Evolutionary conservation across 1,140 invertebrate species (phyloP).

Genomic region (Mylabris phalerata): DNA sequence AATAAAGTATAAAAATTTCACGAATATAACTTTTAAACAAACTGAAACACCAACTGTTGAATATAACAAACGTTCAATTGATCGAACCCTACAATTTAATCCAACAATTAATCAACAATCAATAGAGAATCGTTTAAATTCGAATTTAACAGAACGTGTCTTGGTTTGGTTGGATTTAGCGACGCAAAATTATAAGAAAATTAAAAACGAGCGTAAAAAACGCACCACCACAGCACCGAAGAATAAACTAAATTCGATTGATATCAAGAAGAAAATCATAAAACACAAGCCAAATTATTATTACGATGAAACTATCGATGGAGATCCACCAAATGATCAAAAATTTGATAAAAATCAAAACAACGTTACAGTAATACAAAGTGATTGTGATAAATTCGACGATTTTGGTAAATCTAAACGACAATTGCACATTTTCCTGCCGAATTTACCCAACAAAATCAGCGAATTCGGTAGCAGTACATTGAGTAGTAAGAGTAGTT

Average conservation of each 20-base stretch:
- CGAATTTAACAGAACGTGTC: conserved; percentile 46
- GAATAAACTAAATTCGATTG: not conserved
- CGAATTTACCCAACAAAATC: conserved; percentile 47
- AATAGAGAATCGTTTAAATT: not conserved
- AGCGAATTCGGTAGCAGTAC: conserved; percentile 24
- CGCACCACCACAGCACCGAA: not conserved
- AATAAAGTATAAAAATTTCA: not conserved
- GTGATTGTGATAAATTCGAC: not conserved
- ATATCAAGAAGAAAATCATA: conserved; percentile 11
- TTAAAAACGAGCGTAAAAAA: not conserved
- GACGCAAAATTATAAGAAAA: conserved; percentile 25
- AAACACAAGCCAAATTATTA: conserved; percentile 7
- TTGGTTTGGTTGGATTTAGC: conserved; percentile 54
- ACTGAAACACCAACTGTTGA: not conserved
- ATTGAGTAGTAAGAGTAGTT: conserved; percentile 23
- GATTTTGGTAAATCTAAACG: conserved; percentile 35
- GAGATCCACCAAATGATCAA: not conserved
- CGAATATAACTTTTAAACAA: not conserved
- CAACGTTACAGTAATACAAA: not conserved
- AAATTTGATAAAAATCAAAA: not conserved
- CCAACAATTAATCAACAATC: not conserved
- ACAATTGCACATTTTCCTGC: conserved; percentile 64
- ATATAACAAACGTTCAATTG: not conserved
- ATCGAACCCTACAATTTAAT: not conserved
- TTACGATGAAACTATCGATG: not conserved